These are phyloP conservation scores for Albula glossodonta DNA, from an alignment of 2,113 vertebrate genomes.

Conservation along the genomic window DNA sequence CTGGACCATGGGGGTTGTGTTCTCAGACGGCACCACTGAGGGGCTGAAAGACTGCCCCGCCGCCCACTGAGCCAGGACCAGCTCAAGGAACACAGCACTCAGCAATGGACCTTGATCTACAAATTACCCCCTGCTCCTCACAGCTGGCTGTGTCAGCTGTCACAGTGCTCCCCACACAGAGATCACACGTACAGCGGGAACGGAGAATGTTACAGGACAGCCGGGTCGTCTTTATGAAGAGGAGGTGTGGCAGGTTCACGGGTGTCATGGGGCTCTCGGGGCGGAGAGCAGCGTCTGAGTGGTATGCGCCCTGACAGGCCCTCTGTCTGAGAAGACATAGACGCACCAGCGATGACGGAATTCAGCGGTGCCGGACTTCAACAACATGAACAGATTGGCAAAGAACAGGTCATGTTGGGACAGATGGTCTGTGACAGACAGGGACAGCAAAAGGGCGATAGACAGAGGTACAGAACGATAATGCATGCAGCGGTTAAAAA, in stretches of 20 bases:
- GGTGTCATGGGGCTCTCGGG: not conserved
- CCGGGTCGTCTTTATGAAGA: not conserved
- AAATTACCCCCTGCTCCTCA: not conserved
- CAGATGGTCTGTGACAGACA: no score
- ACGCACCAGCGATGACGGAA: no score
- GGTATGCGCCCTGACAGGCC: no score
- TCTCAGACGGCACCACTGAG: not conserved
- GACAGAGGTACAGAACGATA: no score
- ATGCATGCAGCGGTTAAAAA: no score
- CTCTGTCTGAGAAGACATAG: no score
- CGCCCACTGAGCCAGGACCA: not conserved
- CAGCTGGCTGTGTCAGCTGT: not conserved
- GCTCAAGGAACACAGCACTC: not conserved
- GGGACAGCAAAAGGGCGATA: no score
- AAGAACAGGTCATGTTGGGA: no score
- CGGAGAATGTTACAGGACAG: not conserved
- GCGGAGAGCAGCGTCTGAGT: not conserved
- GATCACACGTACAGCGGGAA: not conserved
- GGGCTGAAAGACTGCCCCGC: not conserved
- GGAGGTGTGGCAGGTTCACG: not conserved
- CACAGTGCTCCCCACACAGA: not conserved
- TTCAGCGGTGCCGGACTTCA: no score
- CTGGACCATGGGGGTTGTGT: not conserved
- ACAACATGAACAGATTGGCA: no score
- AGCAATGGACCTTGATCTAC: not conserved